phyloP scores from a whole-genome alignment of 2,113 vertebrate genomes.

The Tympanuchus pallidicinctus region DNA sequence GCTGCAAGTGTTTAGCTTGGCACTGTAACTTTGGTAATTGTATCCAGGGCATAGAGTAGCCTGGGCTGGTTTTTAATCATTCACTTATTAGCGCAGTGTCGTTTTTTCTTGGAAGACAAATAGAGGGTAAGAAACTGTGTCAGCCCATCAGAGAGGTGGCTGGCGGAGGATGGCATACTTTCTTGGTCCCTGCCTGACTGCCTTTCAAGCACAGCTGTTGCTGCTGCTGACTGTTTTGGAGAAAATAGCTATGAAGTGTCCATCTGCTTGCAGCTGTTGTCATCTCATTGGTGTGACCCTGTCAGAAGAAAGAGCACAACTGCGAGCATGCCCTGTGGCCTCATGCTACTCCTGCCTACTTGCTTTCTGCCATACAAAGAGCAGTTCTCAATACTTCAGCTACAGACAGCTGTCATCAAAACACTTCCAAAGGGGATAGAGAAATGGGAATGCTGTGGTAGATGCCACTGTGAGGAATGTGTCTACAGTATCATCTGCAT shows the following conservation, averaged over 20 bases:
- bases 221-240: neutral
- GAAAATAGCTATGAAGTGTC: neutral
- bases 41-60: constrained; percentile 70
- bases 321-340: neutral
- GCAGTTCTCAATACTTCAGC: neutral
- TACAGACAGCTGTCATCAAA: neutral
- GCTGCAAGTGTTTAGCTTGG: constrained; percentile 51
- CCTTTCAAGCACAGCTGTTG: constrained; percentile 29
- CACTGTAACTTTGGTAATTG: constrained; percentile 47
- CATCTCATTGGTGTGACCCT: neutral
- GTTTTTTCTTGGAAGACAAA: constrained; percentile 54
- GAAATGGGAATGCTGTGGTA: accelerated
- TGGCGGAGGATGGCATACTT: neutral
- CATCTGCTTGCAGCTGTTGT: constrained; percentile 20
- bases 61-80: constrained; percentile 56
- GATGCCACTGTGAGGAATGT: accelerated
- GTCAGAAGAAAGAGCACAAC: neutral
- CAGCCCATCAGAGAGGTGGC: neutral
- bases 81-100: constrained; percentile 51
- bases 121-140: constrained; percentile 67
- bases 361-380: neutral
- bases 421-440: neutral
- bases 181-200: neutral
- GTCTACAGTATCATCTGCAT: neutral
- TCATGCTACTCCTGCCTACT: neutral